These are phyloP conservation scores for Thinocorus orbignyianus DNA, from an alignment of 2,113 vertebrate species.

Conservation along the genomic window DNA sequence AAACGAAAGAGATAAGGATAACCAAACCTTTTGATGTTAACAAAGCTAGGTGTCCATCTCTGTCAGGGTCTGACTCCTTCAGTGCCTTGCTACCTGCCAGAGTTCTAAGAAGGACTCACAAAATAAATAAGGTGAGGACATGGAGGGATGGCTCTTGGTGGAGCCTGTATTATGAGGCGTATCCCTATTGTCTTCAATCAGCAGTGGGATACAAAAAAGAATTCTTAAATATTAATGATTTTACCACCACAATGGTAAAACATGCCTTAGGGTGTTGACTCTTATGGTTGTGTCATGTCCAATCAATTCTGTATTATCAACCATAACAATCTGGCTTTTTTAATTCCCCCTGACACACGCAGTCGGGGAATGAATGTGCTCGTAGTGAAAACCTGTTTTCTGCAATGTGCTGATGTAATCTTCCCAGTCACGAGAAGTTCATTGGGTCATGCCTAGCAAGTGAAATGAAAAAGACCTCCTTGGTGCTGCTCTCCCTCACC, in stretches of 20 bases:
- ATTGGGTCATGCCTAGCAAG: neutral
- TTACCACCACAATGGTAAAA: neutral
- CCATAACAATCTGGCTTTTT: neutral
- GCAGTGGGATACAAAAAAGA: neutral
- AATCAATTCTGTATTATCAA: neutral
- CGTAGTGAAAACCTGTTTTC: neutral
- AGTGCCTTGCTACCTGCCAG: neutral
- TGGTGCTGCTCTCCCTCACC: neutral
- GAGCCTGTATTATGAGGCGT: too few species aligned
- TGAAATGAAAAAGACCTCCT: neutral
- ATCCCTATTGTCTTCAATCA: accelerated
- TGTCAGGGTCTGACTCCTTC: neutral
- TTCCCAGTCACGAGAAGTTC: neutral
- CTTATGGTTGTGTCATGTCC: neutral
- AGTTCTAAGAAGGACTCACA: neutral
- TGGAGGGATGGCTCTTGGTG: neutral
- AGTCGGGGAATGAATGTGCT: neutral
- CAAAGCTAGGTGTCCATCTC: neutral
- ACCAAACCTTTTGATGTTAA: neutral
- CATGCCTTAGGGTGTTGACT: neutral
- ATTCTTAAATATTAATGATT: neutral
- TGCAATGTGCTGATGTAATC: neutral
- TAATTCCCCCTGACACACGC: neutral
- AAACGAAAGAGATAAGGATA: neutral
- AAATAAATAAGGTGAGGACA: neutral